Conservation (phyloP, 2,888 invertebrate species). For the Dioctria linearis region DNA sequence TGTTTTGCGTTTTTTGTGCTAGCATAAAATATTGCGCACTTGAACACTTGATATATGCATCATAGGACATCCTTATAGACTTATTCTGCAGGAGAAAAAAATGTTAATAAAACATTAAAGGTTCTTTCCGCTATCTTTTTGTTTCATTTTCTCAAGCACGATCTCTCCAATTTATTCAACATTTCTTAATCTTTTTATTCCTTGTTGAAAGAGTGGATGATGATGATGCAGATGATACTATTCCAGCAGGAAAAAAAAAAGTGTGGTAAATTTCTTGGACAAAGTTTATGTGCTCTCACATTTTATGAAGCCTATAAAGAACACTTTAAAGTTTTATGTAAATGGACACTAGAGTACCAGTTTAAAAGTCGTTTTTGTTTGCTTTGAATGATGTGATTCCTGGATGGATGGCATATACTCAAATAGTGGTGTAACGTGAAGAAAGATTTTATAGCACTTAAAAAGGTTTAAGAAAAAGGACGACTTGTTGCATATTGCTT, state of each 20-base stretch:
- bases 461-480: too few species aligned
- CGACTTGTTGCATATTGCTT: too few species aligned
- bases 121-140: not conserved
- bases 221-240: conserved; percentile 20
- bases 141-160: too few species aligned
- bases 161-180: too few species aligned
- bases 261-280: not conserved
- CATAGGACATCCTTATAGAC: conserved; percentile 5
- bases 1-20: not conserved
- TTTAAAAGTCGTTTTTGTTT: too few species aligned
- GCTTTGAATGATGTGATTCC: too few species aligned
- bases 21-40: conserved; percentile 40
- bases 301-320: conserved; percentile 30
- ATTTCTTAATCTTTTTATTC: conserved; percentile 32
- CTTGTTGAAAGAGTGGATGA: conserved; percentile 17
- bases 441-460: too few species aligned
- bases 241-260: not conserved
- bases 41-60: conserved; percentile 35
- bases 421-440: too few species aligned
- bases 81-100: conserved; percentile 45
- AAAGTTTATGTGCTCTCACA: conserved; percentile 25
- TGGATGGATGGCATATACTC: too few species aligned
- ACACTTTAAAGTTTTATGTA: not conserved
- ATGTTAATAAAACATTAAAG: conserved; percentile 52
- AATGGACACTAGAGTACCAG: too few species aligned